phyloP scores from a whole-genome alignment of 1,140 invertebrate species.

The Trichonephila inaurata region DNA sequence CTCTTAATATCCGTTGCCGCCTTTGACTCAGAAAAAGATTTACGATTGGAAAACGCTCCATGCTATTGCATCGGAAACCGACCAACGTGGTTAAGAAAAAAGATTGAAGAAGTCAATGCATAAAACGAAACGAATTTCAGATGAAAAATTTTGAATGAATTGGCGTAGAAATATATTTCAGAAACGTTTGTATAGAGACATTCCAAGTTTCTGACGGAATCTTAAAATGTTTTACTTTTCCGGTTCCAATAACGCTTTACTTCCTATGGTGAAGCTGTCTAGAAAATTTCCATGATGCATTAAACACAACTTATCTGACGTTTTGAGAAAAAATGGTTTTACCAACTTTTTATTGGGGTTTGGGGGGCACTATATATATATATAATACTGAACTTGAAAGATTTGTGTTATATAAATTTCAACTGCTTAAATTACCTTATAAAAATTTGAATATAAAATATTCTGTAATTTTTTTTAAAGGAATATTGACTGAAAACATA shows the following conservation, averaged over 20 bases:
- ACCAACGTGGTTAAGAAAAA: slow-evolving; percentile 40
- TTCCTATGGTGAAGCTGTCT: neutral
- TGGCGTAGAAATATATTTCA: slow-evolving; percentile 19
- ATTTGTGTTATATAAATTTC: no score
- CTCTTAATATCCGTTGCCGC: slow-evolving; percentile 25
- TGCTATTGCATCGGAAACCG: slow-evolving; percentile 62
- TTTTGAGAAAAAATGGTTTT: no score
- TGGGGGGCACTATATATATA: no score
- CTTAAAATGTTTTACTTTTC: neutral
- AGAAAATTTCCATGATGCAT: no score
- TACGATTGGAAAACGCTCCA: slow-evolving; percentile 58
- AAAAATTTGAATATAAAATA: no score
- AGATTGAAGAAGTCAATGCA: neutral
- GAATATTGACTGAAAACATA: no score
- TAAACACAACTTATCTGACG: no score
- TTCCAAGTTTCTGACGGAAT: neutral
- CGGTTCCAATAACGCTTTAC: neutral
- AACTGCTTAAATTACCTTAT: no score
- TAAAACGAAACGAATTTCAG: slow-evolving; percentile 18
- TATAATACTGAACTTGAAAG: no score
- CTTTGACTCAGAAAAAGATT: slow-evolving; percentile 34
- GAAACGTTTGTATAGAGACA: neutral
- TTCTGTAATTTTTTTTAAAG: no score
- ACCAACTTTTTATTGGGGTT: no score
- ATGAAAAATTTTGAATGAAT: slow-evolving; percentile 47